Base-by-base conservation (phyloP, 2,113 vertebrate species). In the Caretta caretta region DNA sequence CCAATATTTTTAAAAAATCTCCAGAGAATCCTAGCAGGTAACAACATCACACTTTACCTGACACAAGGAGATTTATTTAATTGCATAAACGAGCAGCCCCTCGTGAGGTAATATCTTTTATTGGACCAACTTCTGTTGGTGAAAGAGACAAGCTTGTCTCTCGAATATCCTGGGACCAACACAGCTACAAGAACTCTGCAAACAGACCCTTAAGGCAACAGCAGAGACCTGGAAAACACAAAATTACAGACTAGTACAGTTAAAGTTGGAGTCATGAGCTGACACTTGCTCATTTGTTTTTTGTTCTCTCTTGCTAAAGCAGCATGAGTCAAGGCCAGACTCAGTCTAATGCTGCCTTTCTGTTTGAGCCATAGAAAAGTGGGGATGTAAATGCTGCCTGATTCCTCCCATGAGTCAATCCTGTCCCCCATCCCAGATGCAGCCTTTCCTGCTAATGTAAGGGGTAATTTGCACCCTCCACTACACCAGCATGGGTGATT, bases 351-450 rank as follows among this genome's bases (percentile, higher is more conserved):
- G 13, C 24, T 14, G 12, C 75, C n/a, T 42, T 76, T 46, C 12
- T 76, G 7, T 14, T 27, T 48, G 42, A 27, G 10, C 24, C 25
- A 35, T 14, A 56, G 84, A 76, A 54, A 38, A 42, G 85, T 0
- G 50, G 75, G 38, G 46, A 7, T 2, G 22, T 24, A 42, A 65
- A 87, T 31, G 5, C n/a, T 29, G 25, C 10, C 59, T 25, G 27
- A 42, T 24, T 19, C 51, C n/a, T 82, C 7, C 48, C 0, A 0
- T 49, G 13, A 76, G 62, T 8, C 12, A 80, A 2, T 51, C 54
- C 25, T 59, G 25, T 35, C 25, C 75, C 6, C 10, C 10, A 20
- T 75, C 9, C 8, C 6, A 13, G n/a, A 75, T 5, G 35, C 78
- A 84, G 16, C 19, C 16, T 1, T 5, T 27, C 31, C 27, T 54